Base-by-base conservation (phyloP, 2,888 invertebrate genomes). In the Tyria jacobaeae region DNA sequence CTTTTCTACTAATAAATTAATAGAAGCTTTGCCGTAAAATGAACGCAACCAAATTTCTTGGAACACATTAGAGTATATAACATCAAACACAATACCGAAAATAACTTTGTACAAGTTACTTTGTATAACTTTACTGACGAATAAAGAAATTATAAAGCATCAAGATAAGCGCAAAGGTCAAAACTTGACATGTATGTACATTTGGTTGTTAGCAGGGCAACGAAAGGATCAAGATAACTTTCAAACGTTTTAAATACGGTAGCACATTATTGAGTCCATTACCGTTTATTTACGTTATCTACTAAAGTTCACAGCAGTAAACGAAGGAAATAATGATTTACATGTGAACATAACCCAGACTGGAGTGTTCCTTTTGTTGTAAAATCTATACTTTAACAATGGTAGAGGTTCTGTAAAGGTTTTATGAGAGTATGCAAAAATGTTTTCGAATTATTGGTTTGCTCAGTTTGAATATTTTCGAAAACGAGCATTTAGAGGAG, bases 11-110 rank as follows among this genome's bases (percentile, higher is more conserved):
- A 21, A 58, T 58, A 55, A 56, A 55, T 52, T 44, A 35, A 54
- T 41, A 21, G 14, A 6, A 24, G 41, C 44, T 47, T 58, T 50
- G 49, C 25, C 49, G 34, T 57, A 50, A 62, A 44, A 41, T 53
- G 54, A 31, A 37, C 14, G n/a, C 35, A 2, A 12, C 17, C 14
- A 55, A 1, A 12, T 31, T 63, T 63, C 63, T 51, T 24, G 27
- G 63, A 59, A 63, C 48, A 62, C 41, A 53, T 54, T 47, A 39
- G 34, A 58, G 35, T 53, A 47, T 17, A 50, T 5, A 63, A 47
- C 58, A 41, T 58, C 21, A 57, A 34, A 55, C 35, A 35, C 25
- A 24, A 7, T 62, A 57, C 49, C 15, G 41, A 41, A 54, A 62
- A 62, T 4, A 21, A 9, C 35, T 49, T 48, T 25, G 27, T 34